A percentile compares a stretch with the other conserved stretches of the same genome.
These are phyloP conservation scores for Trichonephila inaurata DNA, from an alignment of 1,140 invertebrate species.

Conservation along the genomic window DNA sequence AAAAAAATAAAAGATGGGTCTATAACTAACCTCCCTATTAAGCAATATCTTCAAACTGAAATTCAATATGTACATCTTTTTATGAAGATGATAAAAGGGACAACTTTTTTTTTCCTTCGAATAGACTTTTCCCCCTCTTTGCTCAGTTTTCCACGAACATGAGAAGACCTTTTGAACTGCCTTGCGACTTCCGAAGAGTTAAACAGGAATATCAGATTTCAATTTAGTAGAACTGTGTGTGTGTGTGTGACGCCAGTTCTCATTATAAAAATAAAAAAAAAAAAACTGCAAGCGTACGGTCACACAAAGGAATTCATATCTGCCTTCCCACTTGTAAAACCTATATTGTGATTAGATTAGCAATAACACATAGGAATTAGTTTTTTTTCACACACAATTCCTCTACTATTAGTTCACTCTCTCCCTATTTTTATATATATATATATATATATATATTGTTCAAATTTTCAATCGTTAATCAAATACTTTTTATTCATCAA, in stretches of 20 bases:
- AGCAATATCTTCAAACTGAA: background rate
- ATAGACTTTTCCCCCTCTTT: background rate
- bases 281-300: background rate
- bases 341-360: no score
- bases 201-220: background rate
- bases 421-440: no score
- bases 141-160: background rate
- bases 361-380: no score
- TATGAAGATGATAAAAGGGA: background rate
- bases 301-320: background rate
- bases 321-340: background rate
- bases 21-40: conserved; percentile 10
- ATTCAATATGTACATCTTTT: background rate
- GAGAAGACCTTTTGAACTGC: background rate
- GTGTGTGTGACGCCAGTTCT: background rate
- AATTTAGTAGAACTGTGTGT: background rate
- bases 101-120: background rate
- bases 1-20: background rate
- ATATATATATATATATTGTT: no score
- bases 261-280: background rate
- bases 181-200: background rate
- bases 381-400: no score
- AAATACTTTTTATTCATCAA: no score
- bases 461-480: no score
- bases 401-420: no score